Conservation (phyloP, 2,888 invertebrate species). For the Oligia fasciuncula region DNA sequence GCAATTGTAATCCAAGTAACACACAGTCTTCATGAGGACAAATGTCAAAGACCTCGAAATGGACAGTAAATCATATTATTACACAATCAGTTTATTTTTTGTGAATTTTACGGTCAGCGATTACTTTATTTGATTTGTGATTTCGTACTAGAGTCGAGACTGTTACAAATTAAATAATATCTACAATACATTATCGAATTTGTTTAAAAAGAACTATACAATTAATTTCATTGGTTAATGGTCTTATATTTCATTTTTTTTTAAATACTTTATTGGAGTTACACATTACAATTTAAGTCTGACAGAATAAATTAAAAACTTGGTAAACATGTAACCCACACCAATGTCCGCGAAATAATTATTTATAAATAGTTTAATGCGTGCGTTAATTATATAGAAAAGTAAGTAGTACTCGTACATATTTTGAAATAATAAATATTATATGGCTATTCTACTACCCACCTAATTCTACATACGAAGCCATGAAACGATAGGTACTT, state of each 20-base stretch:
- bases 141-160: conserved; percentile 9
- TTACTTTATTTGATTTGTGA: conserved; percentile 21
- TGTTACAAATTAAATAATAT: conserved; percentile 34
- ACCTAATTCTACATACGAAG: too few relatives aligned
- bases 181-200: conserved; percentile 13
- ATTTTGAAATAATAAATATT: neutral
- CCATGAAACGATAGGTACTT: neutral
- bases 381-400: neutral
- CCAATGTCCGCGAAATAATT: too few relatives aligned
- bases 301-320: too few relatives aligned
- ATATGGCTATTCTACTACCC: neutral
- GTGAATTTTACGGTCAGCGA: conserved; percentile 42
- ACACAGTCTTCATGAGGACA: conserved; percentile 7
- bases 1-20: conserved; percentile 14
- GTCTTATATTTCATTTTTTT: neutral
- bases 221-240: neutral
- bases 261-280: neutral
- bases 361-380: too few relatives aligned
- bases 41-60: conserved; percentile 45
- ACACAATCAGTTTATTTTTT: conserved; percentile 31
- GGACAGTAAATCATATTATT: conserved; percentile 18
- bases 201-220: conserved; percentile 10
- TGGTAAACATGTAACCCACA: too few relatives aligned
- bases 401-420: neutral
- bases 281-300: too few relatives aligned